Evolutionary conservation across 1,140 invertebrate genomes (phyloP), one percentile per base, ranked within the genome.

Genomic region (Glomeris maerens): DNA sequence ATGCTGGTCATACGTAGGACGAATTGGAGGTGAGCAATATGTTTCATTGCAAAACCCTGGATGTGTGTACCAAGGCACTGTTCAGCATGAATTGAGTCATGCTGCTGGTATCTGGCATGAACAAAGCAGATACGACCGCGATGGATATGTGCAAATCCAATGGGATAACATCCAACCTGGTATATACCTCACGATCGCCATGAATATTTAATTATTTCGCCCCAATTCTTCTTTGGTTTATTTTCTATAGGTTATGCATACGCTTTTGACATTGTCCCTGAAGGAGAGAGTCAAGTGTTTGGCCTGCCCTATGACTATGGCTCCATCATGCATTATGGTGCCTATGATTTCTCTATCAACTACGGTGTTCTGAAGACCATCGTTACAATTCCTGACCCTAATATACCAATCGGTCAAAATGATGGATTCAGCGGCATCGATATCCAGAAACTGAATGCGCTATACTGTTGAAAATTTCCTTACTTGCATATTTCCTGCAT

Each of bases 1-100:
- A 10, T 77, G 74, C 52, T 76, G 68, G 64, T 75, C 73, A 0
- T 64, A 65, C 27, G 74, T 78, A 1, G 76, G 76, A 2, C 59
- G 72, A 22, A 64, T 64, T 28, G 67, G 69, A 2, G 69, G 74
- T n/a, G 70, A 72, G 4, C 80, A 82, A 53, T 57, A 58, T 1
- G 55, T 74, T 13, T 69, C 69, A 0, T 57, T 74, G 2, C n/a
- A n/a, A n/a, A 71, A 66, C 0, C 79, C 80, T 1, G 81, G 80
- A 1, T 90, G 86, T 59, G 67, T 85, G 0, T 59, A 62, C 29
- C 80, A 81, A 1, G 79, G 79, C 2, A 84, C 82, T 0, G 72
- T 83, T n/a, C 67, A 83, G 27, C 87, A 92, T 58, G 87, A 93
- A 63, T 64, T 92, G 54, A 80, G 89, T 72, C 87, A 93, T 56